Evolutionary conservation across 64 coral and sea anemone species (phyloP), one percentile per base, ranked within the genome.

Genomic region (Montipora capricornis): DNA sequence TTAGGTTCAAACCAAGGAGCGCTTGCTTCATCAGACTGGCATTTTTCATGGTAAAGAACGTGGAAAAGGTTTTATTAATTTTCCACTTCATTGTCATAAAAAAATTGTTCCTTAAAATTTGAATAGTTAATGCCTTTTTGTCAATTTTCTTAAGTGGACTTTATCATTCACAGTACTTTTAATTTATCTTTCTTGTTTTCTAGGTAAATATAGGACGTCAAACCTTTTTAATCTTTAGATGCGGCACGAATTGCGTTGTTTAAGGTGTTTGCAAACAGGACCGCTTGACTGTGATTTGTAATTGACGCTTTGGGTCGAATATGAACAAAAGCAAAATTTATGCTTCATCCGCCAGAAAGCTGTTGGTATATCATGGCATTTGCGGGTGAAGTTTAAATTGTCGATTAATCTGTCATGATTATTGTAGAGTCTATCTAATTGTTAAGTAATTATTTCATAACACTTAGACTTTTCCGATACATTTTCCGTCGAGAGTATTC

Each of bases 1-100:
- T 93, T 93, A 93, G 49, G 61, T 45, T 22, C 68, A 50, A 47
- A 5, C 64, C 82, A n/a, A 86, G 47, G 17, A 49, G 71, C 19
- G 70, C 20, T 19, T 71, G 47, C n/a, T 19, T 46, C 15, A 71
- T 70, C 82, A 86, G 45, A 51, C 48, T 50, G 70, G 50, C 17
- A 86, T 49, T 86, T 73, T 71, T n/a, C 61, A 17, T 50, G 46
- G 22, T 22, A 50, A 46, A 14, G 26, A 71, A 47, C 66, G 46
- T n/a, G 45, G 16, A 49, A n/a, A 2, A 14, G 47, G 0, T 16
- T 20, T 16, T 71, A 71, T 49, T 59, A 64, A 2, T 45, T 70
- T 68, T 73, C 66, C 82, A 86, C 46, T 46, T 86, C 44, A 68
- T 85, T 70, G 1, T 15, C 16, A 44, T 73, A 86, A 73, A 20